Base-by-base conservation (phyloP, 2,797 vertebrate species). In the Phrynocephalus forsythii region DNA sequence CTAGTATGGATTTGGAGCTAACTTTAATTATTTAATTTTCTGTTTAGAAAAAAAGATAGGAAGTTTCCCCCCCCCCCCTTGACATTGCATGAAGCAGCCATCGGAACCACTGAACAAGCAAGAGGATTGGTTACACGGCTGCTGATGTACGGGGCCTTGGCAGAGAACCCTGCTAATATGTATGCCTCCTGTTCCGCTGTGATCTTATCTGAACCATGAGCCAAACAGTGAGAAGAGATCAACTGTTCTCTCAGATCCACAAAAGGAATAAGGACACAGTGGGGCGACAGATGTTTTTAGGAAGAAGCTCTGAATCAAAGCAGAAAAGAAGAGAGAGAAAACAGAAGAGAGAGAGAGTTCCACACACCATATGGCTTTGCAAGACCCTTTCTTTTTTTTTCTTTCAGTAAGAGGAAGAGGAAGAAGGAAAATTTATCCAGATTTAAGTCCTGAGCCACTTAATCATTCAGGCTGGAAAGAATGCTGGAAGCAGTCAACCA, bases 81-180 rank as follows among this genome's bases (percentile, higher is more conserved):
- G 3, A 80, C 79, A 30, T 15, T 26, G 87, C 87, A 80, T 44
- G 79, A 26, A 68, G 77, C 30, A 63, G 73, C 72, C 33, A 68
- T 89, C 83, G 91, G 91, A 92, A 3, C 60, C 75, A 91, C 86
- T 50, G n/a, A 22, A 82, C 52, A 81, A 85, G 75, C 69, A 91
- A 83, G 9, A 33, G 66, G 28, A 85, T 76, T 28, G 56, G 80
- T 33, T 68, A 90, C 68, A 90, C 11, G 72, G 72, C 72, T 89
- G 76, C 79, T 84, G 69, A 91, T 79, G 79, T 15, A 76, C 85
- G 82, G 82, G 86, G 77, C 11, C 33, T 76, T 90, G 13, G 48
- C 72, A 92, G 76, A 30, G 81, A 80, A 50, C 81, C 91, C 50
- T 69, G 48, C n/a, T 75, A 67, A 63, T 56, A 85, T 78, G 16